Base-by-base conservation (phyloP, 2,113 vertebrate species). In the Opisthocomus hoazin region DNA sequence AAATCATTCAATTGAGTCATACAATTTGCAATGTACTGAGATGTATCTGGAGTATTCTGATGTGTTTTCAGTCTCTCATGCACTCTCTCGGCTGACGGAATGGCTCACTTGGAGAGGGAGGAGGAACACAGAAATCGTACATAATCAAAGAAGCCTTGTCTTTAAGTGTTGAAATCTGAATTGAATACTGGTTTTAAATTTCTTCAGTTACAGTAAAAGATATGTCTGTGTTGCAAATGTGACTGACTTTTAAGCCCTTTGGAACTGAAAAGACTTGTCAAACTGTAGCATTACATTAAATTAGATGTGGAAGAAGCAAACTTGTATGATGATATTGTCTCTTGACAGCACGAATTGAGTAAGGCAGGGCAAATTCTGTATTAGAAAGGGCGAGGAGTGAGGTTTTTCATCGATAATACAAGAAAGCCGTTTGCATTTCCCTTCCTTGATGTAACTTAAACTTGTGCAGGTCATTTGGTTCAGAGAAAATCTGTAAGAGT, bases 21-120 rank as follows among this genome's bases (percentile, higher is more conserved):
- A 74, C n/a, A 75, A 58, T 94, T 98, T 95, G 79, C 85, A 41
- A 57, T 91, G 64, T 97, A 79, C 95, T 53, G 86, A 97, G 95
- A 26, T 90, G 54, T 85, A 51, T 91, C 84, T 88, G 71, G 90
- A 63, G 70, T 95, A 36, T 58, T 95, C 73, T 93, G 96, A 81
- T 57, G 29, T 56, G 89, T 87, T 95, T 82, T 73, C 82, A 71
- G 86, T 84, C 80, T 85, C 92, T 69, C 74, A 48, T 93, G 45
- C 57, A 43, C 36, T 61, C 84, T 95, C 64, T 77, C 89, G 80
- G 66, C 82, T 94, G 66, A 51, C 4, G 11, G 61, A 95, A 92
- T 68, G 87, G 93, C 94, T 95, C 39, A 41, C 93, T 92, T 95
- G 90, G 95, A 92, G 93, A 88, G 69, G 80, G 86, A 95, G 79